Conservation (phyloP, 2,888 invertebrate species). For the Lordiphosa andalusiaca region DNA sequence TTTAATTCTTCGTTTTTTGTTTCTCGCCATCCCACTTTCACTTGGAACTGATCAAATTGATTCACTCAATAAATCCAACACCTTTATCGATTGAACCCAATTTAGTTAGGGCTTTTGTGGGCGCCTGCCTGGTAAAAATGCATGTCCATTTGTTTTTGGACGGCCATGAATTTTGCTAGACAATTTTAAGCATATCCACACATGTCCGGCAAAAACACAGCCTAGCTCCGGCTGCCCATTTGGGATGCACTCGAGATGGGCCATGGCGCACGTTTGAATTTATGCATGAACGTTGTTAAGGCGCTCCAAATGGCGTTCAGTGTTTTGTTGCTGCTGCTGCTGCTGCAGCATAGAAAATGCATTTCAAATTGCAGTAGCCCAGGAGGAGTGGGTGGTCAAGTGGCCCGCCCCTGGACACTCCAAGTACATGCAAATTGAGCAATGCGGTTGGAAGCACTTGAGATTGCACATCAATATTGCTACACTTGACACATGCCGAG, state of each 20-base stretch:
- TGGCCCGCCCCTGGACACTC: constrained; percentile 16
- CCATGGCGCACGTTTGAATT: constrained; percentile 62
- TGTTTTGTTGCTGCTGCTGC: constrained; percentile 21
- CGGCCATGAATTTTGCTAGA: too few species aligned
- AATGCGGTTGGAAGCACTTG: constrained; percentile 42
- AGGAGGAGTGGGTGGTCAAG: constrained; percentile 26
- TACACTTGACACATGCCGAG: constrained; percentile 53
- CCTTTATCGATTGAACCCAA: too few species aligned
- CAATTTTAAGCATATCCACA: too few species aligned
- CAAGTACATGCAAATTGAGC: constrained; percentile 60
- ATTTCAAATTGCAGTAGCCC: constrained; percentile 49
- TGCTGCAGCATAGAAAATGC: constrained; percentile 56
- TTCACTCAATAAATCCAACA: too few species aligned
- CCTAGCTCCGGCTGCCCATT: constrained; percentile 11
- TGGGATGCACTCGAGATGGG: constrained; percentile 41
- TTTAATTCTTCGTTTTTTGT: too few species aligned
- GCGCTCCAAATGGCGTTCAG: constrained; percentile 22
- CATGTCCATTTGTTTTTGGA: too few species aligned
- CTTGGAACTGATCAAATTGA: too few species aligned
- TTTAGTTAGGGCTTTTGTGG: too few species aligned
- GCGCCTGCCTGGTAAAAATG: too few species aligned
- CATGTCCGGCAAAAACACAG: background rate
- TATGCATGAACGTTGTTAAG: constrained; percentile 57
- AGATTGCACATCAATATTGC: constrained; percentile 66
- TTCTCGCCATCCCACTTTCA: too few species aligned